phyloP scores from a whole-genome alignment of 2,113 vertebrate genomes.

The Dipodomys ordii region DNA sequence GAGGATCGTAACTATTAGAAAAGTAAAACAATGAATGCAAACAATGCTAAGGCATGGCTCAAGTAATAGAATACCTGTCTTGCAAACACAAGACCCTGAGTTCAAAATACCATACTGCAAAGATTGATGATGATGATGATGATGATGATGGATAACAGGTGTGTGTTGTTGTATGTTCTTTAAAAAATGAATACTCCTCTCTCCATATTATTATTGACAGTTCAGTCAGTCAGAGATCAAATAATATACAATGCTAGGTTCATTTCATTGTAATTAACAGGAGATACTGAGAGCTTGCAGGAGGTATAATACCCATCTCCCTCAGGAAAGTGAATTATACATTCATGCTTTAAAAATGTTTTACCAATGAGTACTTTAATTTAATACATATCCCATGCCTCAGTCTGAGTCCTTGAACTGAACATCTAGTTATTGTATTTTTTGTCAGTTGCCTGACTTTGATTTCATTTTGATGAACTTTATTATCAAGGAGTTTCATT shows the following conservation, averaged over 20 bases:
- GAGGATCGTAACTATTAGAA: too few species aligned
- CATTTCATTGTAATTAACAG: background rate
- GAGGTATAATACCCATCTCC: background rate
- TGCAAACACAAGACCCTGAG: too few species aligned
- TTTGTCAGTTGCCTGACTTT: slow-evolving; percentile 26
- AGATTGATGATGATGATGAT: too few species aligned
- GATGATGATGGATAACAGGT: background rate
- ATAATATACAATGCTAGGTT: background rate
- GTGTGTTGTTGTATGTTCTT: background rate
- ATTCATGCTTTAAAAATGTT: background rate
- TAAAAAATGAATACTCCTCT: background rate
- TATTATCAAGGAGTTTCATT: slow-evolving; percentile 6
- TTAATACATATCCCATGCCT: background rate
- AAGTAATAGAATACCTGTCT: too few species aligned
- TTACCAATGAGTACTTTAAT: background rate
- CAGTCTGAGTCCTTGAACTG: background rate
- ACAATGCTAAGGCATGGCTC: too few species aligned
- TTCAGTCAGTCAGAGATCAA: background rate
- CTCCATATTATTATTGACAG: background rate
- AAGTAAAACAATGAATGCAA: too few species aligned
- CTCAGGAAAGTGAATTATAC: background rate
- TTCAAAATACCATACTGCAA: too few species aligned
- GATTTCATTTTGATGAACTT: slow-evolving; percentile 51
- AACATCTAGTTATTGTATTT: slow-evolving; percentile 11
- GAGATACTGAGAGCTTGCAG: background rate